phyloP scores from a whole-genome alignment of 2,888 invertebrate species.

The Mythimna lalbum region DNA sequence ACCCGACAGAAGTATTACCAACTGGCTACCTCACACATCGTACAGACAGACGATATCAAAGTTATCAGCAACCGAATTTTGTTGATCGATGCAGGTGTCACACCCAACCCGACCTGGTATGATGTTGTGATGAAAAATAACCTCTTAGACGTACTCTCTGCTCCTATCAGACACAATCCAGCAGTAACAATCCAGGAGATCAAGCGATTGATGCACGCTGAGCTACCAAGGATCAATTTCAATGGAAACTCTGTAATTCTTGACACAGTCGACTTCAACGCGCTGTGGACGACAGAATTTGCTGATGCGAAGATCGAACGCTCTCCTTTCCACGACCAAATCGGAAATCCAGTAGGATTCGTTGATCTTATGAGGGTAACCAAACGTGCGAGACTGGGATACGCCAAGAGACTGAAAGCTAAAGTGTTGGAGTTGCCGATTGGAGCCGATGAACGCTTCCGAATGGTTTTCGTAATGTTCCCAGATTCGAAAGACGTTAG shows the following conservation, averaged over 20 bases:
- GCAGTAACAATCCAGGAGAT: conserved; percentile 33
- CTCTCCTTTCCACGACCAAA: conserved; percentile 39
- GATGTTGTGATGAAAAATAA: conserved; percentile 39
- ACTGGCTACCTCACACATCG: conserved; percentile 47
- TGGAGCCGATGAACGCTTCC: conserved; percentile 32
- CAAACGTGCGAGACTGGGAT: conserved; percentile 40
- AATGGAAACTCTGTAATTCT: conserved; percentile 58
- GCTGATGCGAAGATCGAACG: conserved; percentile 38
- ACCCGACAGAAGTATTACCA: conserved; percentile 58
- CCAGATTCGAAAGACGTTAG: conserved; percentile 8
- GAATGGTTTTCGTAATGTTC: conserved; percentile 28
- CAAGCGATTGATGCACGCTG: conserved; percentile 23
- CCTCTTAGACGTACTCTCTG: conserved; percentile 42
- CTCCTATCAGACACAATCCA: conserved; percentile 55
- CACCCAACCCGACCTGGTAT: conserved; percentile 51
- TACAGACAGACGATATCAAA: conserved; percentile 46
- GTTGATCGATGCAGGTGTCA: conserved; percentile 51
- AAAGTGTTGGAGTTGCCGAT: conserved; percentile 49
- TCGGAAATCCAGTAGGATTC: conserved; percentile 37
- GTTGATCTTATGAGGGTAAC: conserved; percentile 55
- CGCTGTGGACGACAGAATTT: conserved; percentile 40
- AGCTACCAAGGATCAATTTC: conserved; percentile 30
- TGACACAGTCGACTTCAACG: conserved; percentile 46
- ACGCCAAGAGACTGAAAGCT: conserved; percentile 25
- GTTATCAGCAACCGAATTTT: conserved; percentile 49